Base-by-base conservation (phyloP, 2,888 invertebrate species). In the Tenthredo distinguenda region DNA sequence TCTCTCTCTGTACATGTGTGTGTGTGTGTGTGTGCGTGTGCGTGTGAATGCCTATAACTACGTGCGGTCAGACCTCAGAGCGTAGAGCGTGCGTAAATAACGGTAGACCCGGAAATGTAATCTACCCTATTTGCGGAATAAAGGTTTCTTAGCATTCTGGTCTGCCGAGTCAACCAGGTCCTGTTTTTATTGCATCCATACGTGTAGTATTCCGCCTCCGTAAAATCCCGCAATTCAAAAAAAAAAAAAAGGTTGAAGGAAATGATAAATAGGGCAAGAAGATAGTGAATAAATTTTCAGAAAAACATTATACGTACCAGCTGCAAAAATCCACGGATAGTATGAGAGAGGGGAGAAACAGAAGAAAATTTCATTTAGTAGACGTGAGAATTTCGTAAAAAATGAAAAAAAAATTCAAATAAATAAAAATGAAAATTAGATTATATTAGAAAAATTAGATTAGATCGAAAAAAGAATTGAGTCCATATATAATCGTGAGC, bases 61-160 rank as follows among this genome's bases (percentile, higher is more conserved):
- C 50, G 50, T 77, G 76, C n/a, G 72, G 40, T 72, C 72, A 40
- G 72, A 72, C 72, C 72, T 40, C 72, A 21, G n/a, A 37, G 72
- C 72, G 62, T 81, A 21, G n/a, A 37, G 72, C 43, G 62, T 81
- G 81, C 40, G 81, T 81, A 81, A 81, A 81, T 81, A 81, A 62
- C 81, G 81, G 81, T 62, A 62, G 81, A 81, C 81, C 81, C 81
- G 37, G 62, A 81, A 81, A 81, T 81, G 58, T 81, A 58, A 81
- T 81, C 81, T 62, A 62, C 81, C 81, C 62, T 62, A 81, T 77
- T 77, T 50, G 77, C 55, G 77, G 77, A 77, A 77, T 77, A 77
- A 55, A 55, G 77, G 77, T 77, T 77, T 55, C 77, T 77, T 77
- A 77, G 50, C 77, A 77, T 55, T 77, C 55, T 34, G 77, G 77